phyloP scores from a whole-genome alignment of 2,113 vertebrate species.

The Triplophysa rosa region DNA sequence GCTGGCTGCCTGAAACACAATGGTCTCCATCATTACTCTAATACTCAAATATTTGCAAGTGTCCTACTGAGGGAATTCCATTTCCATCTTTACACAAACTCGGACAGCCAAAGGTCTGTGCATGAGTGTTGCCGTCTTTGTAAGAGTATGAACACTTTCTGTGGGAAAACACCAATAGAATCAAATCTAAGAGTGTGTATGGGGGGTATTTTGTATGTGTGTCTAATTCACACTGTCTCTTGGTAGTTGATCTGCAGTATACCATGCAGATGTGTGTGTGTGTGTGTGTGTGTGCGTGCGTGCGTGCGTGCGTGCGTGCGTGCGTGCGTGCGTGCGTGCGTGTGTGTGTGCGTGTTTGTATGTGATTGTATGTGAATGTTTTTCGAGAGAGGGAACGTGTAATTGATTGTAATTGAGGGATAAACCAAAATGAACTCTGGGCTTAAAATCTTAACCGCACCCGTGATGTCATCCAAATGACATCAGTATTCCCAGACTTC shows the following conservation, averaged over 20 bases:
- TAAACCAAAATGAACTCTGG: constrained; percentile 46
- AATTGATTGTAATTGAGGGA: constrained; percentile 41
- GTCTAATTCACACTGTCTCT: neutral
- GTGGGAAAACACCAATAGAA: constrained; percentile 27
- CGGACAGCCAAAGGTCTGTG: neutral
- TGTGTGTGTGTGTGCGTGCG: too few relatives aligned
- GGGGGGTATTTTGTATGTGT: neutral
- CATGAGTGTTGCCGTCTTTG: constrained; percentile 1
- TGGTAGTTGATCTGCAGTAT: neutral
- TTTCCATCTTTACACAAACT: neutral
- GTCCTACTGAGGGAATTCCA: constrained; percentile 13
- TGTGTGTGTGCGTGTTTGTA: too few relatives aligned
- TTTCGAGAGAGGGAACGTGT: constrained; percentile 24
- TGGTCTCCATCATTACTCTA: constrained; percentile 24
- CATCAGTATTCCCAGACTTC: constrained; percentile 34
- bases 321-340: too few relatives aligned
- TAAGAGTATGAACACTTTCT: neutral
- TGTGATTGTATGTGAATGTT: neutral
- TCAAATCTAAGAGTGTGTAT: neutral
- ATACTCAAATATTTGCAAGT: constrained; percentile 31
- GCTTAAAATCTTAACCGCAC: constrained; percentile 42
- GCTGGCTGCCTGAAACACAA: constrained; percentile 16
- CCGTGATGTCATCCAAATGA: constrained; percentile 50
- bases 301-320: too few relatives aligned
- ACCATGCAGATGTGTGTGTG: neutral